Conservation (phyloP, 2,113 vertebrate genomes). For the Notothenia rossii region DNA sequence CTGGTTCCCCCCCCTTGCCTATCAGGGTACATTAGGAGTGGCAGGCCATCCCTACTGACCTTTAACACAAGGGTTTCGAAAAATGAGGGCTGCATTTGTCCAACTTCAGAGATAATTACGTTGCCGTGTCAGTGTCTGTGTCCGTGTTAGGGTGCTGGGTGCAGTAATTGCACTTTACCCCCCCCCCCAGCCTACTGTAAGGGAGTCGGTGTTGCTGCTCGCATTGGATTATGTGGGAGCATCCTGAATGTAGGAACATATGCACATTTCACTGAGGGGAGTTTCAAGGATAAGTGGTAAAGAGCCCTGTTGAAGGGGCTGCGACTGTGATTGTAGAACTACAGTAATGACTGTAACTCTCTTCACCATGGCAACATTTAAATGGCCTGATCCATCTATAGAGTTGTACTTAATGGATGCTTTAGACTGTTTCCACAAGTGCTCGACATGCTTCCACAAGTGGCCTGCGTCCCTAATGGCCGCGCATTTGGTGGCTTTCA, state of each 20-base stretch:
- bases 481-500: conserved; percentile 61
- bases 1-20: background rate
- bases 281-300: conserved; percentile 31
- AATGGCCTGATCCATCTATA: conserved; percentile 41
- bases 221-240: conserved; percentile 13
- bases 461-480: conserved; percentile 61
- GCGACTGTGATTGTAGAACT: conserved; percentile 13
- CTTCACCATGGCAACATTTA: conserved; percentile 48
- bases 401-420: conserved; percentile 38
- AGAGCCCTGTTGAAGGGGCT: conserved; percentile 35
- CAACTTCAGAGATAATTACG: conserved; percentile 55
- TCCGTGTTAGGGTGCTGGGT: conserved; percentile 29
- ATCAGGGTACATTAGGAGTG: background rate
- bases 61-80: conserved; percentile 41
- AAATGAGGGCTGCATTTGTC: conserved; percentile 15
- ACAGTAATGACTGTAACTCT: background rate
- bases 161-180: conserved; percentile 44
- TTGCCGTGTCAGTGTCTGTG: conserved; percentile 28
- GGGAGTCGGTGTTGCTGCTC: conserved; percentile 4
- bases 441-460: conserved; percentile 35
- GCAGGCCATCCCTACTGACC: conserved; percentile 13
- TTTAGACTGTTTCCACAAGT: conserved; percentile 1
- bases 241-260: conserved; percentile 26
- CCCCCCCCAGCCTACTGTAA: conserved; percentile 16
- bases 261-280: conserved; percentile 37